These are phyloP conservation scores for Acleris emargana DNA, from an alignment of 2,888 invertebrate species.

Conservation along the genomic window DNA sequence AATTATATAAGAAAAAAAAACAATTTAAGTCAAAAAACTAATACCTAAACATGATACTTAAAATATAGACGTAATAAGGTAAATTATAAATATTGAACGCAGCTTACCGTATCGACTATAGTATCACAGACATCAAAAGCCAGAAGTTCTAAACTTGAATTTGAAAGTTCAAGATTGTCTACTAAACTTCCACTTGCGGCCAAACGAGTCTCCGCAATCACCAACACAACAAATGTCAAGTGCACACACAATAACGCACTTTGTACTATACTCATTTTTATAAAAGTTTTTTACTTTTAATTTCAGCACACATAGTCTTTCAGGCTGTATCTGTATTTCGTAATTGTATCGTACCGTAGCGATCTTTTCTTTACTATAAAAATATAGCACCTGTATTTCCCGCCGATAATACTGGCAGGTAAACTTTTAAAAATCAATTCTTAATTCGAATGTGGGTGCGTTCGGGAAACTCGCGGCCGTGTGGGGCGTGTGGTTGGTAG, in stretches of 20 bases:
- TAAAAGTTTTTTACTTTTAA: slow-evolving; percentile 4
- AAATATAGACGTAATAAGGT: not conserved
- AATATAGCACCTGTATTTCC: not conserved
- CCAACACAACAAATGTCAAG: slow-evolving; percentile 16
- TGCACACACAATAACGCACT: slow-evolving; percentile 13
- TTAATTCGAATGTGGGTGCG: slow-evolving; percentile 24
- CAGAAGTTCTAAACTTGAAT: slow-evolving; percentile 7
- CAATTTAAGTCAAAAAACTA: too few species aligned
- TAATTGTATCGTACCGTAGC: slow-evolving; percentile 18
- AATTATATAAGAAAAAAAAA: too few species aligned
- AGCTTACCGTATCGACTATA: slow-evolving; percentile 1
- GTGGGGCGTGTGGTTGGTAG: slow-evolving; percentile 9
- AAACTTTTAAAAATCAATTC: slow-evolving; percentile 9
- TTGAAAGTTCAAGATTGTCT: slow-evolving; percentile 12
- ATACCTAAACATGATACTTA: not conserved
- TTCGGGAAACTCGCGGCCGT: slow-evolving; percentile 32
- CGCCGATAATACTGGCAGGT: slow-evolving; percentile 2
- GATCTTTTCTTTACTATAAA: slow-evolving; percentile 19
- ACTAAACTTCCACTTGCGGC: slow-evolving; percentile 22
- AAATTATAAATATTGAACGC: not conserved
- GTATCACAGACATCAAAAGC: slow-evolving; percentile 17
- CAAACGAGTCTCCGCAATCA: slow-evolving; percentile 17
- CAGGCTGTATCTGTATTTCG: slow-evolving; percentile 25
- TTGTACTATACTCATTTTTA: slow-evolving; percentile 11
- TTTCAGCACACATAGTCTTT: slow-evolving; percentile 3